Percentiles rank a stretch among this genome's conserved stretches.
These are phyloP conservation scores for Erythrolamprus reginae DNA, from an alignment of 2,113 vertebrate genomes.

Conservation along the genomic window DNA sequence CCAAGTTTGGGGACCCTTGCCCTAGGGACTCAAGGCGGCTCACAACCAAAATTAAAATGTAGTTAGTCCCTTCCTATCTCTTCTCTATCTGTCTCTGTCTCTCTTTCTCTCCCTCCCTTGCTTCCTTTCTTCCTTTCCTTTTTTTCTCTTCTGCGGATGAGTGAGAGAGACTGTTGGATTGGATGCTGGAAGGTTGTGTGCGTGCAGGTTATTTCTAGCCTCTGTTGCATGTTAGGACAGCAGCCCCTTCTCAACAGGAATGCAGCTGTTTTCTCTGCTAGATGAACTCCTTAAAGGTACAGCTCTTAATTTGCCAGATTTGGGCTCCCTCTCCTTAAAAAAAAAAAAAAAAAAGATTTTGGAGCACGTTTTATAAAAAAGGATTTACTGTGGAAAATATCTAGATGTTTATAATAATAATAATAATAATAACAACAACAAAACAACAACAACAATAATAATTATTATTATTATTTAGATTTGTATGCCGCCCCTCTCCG, in stretches of 20 bases:
- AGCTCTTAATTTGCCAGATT: slow-evolving; percentile 57
- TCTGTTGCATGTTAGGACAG: slow-evolving; percentile 86
- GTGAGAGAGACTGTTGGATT: background rate
- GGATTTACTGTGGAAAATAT: background rate
- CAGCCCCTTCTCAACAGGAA: slow-evolving; percentile 81
- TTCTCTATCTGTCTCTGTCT: no score
- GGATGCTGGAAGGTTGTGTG: slow-evolving; percentile 29
- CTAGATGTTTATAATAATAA: background rate
- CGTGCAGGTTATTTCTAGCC: slow-evolving; percentile 53
- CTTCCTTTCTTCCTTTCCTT: background rate
- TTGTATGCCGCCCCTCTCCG: no score
- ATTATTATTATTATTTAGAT: no score
- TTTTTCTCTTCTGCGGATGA: slow-evolving; percentile 4
- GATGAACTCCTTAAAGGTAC: slow-evolving; percentile 75
- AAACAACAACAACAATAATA: no score
- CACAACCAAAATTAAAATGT: no score
- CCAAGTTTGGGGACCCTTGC: no score
- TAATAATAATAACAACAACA: no score
- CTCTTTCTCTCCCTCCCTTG: background rate
- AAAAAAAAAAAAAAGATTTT: background rate
- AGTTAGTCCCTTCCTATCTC: slow-evolving; percentile 3
- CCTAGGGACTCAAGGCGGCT: no score
- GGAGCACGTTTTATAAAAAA: background rate
- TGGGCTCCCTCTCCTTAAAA: background rate
- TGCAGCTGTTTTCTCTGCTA: slow-evolving; percentile 77